Base-by-base conservation (phyloP, 2,113 vertebrate species). In the Camarhynchus parvulus region DNA sequence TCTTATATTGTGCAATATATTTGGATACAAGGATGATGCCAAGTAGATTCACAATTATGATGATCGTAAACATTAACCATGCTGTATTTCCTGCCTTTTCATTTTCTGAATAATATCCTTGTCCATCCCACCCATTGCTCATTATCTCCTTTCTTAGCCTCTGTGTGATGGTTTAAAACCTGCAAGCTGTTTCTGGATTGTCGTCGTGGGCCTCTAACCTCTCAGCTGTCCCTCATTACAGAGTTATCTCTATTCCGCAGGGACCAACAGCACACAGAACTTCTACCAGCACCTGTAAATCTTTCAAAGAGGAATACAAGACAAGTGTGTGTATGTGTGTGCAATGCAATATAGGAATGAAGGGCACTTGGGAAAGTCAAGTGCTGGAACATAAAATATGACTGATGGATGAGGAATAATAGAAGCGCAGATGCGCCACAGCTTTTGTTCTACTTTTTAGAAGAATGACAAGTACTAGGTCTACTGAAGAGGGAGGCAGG, bases 311-410 rank as follows among this genome's bases (percentile, higher is more conserved):
- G 76, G 83, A 93, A 58, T 79, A 72, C 92, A 94, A 81, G 85
- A 92, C 83, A 95, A 94, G 55, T 14, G 50, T 93, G 80, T 80
- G 50, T 85, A 64, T 90, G 85, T 89, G 86, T 74, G 28, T 92
- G 92, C 89, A 95, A 93, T 97, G 91, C 95, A 96, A 92, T 89
- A 95, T 5, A 93, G 90, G 55, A 95, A 94, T 67, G 92, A 97
- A 87, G 89, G 95, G 93, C 89, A 91, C 88, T 90, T 95, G 90
- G 94, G 96, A 97, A 95, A 97, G 95, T 97, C 96, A 97, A 98
- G 94, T 94, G 91, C 84, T 94, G 77, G 86, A 95, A 91, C 92
- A 97, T 96, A 95, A 98, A 97, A 97, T 97, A 96, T 97, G 94
- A 97, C 97, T 96, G 96, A 98, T 94, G 83, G 95, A 96, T 94